Percentiles rank a stretch among this genome's conserved stretches.
Conservation (phyloP, 2,113 vertebrate species). For the Symphodus melops region DNA sequence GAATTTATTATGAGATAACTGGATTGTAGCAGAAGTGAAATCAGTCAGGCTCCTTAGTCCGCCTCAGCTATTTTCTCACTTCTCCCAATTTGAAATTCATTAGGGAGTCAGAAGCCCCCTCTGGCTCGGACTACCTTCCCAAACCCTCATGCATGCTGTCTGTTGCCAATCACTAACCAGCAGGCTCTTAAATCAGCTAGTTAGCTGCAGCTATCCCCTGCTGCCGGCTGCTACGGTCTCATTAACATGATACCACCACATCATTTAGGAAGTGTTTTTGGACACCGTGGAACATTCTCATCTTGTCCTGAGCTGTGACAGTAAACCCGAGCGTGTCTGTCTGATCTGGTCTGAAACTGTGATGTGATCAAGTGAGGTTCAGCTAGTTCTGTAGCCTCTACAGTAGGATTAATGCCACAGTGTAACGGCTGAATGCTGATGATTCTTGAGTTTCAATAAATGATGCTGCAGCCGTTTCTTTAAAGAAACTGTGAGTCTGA, state of each 20-base stretch:
- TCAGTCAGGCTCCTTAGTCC: conserved; percentile 34
- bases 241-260: conserved; percentile 1
- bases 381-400: too few relatives aligned
- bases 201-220: conserved; percentile 11
- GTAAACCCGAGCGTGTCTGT: too few relatives aligned
- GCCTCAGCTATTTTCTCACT: conserved; percentile 23
- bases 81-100: conserved; percentile 37
- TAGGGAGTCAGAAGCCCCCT: neutral
- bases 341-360: too few relatives aligned
- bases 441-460: too few relatives aligned
- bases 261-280: neutral
- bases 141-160: conserved; percentile 9
- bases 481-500: too few relatives aligned
- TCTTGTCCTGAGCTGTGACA: neutral
- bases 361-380: too few relatives aligned
- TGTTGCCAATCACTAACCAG: conserved; percentile 47
- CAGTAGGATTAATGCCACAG: neutral
- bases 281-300: neutral
- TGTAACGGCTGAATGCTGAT: too few relatives aligned
- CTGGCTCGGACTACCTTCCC: conserved; percentile 28
- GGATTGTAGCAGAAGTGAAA: conserved; percentile 28
- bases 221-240: conserved; percentile 14
- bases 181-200: conserved; percentile 33
- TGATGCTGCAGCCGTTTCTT: too few relatives aligned
- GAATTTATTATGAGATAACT: conserved; percentile 36